phyloP scores from a whole-genome alignment of 2,888 invertebrate species.

The Aplocera efformata region DNA sequence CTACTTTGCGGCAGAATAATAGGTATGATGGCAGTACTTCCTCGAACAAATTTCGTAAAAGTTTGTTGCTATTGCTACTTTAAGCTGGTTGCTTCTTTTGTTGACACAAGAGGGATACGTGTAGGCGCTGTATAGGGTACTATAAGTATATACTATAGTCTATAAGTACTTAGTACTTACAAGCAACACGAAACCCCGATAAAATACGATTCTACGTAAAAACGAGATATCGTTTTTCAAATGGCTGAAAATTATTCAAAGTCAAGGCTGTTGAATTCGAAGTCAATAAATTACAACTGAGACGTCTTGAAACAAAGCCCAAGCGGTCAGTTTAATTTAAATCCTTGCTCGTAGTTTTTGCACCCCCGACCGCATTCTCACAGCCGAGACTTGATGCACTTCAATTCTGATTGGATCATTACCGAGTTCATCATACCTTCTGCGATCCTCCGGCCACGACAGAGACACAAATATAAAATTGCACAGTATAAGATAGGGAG shows the following conservation, averaged over 20 bases:
- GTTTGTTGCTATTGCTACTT: too few species aligned
- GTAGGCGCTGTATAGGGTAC: too few species aligned
- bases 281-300: conserved; percentile 20
- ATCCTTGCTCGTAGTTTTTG: conserved; percentile 76
- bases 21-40: too few species aligned
- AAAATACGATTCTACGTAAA: too few species aligned
- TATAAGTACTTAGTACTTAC: too few species aligned
- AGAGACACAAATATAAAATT: conserved; percentile 46
- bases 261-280: conserved; percentile 15
- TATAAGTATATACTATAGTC: too few species aligned
- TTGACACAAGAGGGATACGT: too few species aligned
- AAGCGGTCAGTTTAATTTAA: conserved; percentile 74
- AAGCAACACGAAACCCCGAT: too few species aligned
- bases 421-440: conserved; percentile 80
- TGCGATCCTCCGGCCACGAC: conserved; percentile 70
- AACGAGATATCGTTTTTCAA: too few species aligned
- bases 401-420: conserved; percentile 81
- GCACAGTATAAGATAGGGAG: conserved; percentile 40
- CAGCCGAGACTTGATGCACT: conserved; percentile 77
- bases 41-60: too few species aligned
- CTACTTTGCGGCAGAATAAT: too few species aligned
- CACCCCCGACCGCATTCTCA: conserved; percentile 80
- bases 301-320: conserved; percentile 55
- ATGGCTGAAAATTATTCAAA: conserved; percentile 15
- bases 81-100: too few species aligned